phyloP scores from a whole-genome alignment of 2,113 vertebrate species.

The Lichenostomus cassidix region DNA sequence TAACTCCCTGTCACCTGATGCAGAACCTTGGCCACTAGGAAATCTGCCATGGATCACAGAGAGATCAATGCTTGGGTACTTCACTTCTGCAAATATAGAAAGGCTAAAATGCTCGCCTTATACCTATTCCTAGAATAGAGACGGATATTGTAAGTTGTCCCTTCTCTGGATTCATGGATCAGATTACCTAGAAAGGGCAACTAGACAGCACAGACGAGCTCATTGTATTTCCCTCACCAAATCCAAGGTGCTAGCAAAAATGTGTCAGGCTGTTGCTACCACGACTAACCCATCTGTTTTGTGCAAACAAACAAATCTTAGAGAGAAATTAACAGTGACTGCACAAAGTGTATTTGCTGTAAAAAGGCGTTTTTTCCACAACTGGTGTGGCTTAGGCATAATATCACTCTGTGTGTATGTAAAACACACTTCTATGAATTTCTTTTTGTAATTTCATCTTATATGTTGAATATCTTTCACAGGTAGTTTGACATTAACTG shows the following conservation, averaged over 20 bases:
- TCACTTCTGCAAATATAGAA: constrained; percentile 72
- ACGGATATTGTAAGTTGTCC: constrained; percentile 70
- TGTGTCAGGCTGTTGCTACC: constrained; percentile 31
- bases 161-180: constrained; percentile 70
- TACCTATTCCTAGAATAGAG: constrained; percentile 85
- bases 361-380: constrained; percentile 52
- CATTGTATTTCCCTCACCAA: neutral
- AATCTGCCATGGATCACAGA: constrained; percentile 40
- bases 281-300: constrained; percentile 5
- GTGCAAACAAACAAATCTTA: constrained; percentile 46
- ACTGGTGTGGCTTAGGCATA: constrained; percentile 43
- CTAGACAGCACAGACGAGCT: constrained; percentile 50
- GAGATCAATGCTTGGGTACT: constrained; percentile 51
- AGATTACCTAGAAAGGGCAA: constrained; percentile 60
- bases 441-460: constrained; percentile 18
- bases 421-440: constrained; percentile 32
- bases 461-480: neutral
- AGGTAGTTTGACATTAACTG: constrained; percentile 24
- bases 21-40: constrained; percentile 29
- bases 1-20: constrained; percentile 40
- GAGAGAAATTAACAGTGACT: constrained; percentile 50
- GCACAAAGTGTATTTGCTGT: constrained; percentile 33
- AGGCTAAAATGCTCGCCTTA: constrained; percentile 70
- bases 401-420: constrained; percentile 25
- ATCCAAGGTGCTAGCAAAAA: constrained; percentile 38